Evolutionary conservation across 2,888 invertebrate genomes (phyloP).

Genomic region (Petrolisthes cinctipes): DNA sequence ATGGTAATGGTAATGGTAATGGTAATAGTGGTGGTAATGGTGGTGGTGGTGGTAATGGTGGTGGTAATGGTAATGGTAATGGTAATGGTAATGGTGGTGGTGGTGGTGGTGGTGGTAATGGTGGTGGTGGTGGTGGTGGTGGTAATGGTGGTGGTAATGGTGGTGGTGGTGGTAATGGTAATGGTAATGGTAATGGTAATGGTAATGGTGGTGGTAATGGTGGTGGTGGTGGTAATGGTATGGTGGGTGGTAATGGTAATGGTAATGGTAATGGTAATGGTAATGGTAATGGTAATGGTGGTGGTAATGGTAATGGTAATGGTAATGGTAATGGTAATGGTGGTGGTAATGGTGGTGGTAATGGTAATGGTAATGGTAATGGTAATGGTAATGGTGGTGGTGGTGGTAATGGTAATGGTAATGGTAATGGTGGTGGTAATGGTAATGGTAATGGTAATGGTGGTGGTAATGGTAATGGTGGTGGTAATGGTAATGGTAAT

Average conservation of each 20-base stretch:
- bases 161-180: not conserved
- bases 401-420: not conserved
- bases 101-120: not conserved
- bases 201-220: not conserved
- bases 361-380: not conserved
- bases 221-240: not conserved
- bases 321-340: not conserved
- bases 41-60: not conserved
- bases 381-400: not conserved
- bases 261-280: not conserved
- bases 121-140: not conserved
- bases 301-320: not conserved
- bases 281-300: not conserved
- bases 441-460: not conserved
- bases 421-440: not conserved
- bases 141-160: not conserved
- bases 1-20: not conserved
- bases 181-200: not conserved
- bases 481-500: not conserved
- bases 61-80: not conserved
- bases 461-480: not conserved
- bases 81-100: constrained; percentile 4
- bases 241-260: not conserved
- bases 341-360: not conserved
- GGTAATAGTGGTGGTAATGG: not conserved